Evolutionary conservation across 1,140 invertebrate species (phyloP), one percentile per base, ranked within the genome.

Genomic region (Orussus abietinus): DNA sequence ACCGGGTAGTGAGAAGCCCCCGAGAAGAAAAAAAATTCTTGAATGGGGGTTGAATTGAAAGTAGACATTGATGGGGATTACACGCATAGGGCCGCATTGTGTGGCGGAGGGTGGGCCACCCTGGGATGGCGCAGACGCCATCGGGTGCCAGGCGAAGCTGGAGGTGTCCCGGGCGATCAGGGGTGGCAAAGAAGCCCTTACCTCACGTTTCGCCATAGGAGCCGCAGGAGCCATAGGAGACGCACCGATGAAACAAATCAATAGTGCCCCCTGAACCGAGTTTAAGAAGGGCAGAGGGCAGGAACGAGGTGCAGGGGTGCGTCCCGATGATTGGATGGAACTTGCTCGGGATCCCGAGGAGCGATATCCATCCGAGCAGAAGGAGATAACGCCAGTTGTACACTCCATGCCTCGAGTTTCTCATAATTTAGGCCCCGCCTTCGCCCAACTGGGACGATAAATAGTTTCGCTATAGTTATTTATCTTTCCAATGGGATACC

Each of bases 161-260:
- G 35, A 37, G 46, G 46, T 38, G 31, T 40, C 36, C 25, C 12
- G 39, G 30, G 36, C 20, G 30, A 43, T 19, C 35, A 30, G 41
- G 30, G 21, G 40, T 22, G 29, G 51, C 43, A 43, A 44, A 37
- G 56, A 62, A 59, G 60, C 57, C 60, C 59, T 62, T 63, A 62
- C 53, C 62, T 63, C 57, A 54, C 55, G 43, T 63, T 59, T 62
- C 53, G 51, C 41, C 40, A 25, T 39, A 34, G 47, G 35, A 42
- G 47, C 36, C 32, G 25, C 34, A 17, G 26, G 15, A 30, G 39
- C 42, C 44, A 45, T 28, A 45, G 52, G 40, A n/a, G n/a, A n/a
- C n/a, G n/a, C n/a, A 22, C 13, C 45, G 50, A 61, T 55, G 53
- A 61, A 64, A 66, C 53, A 51, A 66, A 64, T 66, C 59, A 61